Evolutionary conservation across 2,797 vertebrate species (phyloP), one percentile per base, ranked within the genome.

Genomic region (Hipposideros larvatus): DNA sequence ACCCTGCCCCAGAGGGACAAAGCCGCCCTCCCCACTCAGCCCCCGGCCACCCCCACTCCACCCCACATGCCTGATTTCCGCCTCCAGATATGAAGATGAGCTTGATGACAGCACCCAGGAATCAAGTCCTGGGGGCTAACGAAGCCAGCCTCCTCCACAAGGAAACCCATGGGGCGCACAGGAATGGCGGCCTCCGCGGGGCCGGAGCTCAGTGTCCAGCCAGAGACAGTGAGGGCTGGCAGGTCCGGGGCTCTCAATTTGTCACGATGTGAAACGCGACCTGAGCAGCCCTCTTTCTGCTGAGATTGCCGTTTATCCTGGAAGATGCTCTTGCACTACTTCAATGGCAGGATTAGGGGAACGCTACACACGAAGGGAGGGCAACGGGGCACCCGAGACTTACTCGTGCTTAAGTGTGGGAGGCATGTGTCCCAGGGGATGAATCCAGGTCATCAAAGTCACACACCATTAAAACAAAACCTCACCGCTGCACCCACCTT

Each of bases 381-480:
- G 85, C 82, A 57, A 78, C 91, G 14, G 97, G 97, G 95, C 95
- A 97, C 73, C 77, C 28, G 70, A 85, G 91, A 79, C 48, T 78
- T 77, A 96, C 97, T 85, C 91, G 92, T 96, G 97, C 97, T 97
- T 95, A 98, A 92, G 80, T n/a, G 79, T 43, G 19, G 88, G 88
- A 92, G 41, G 66, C 68, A 14, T 7, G 0, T 4, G 1, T 75
- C 24, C 59, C 85, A 80, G 84, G 70, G 18, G 75, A 80, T 48
- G 90, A 77, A 74, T 90, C 87, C 91, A 89, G 89, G 90, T 74
- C 74, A 97, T 93, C 93, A 96, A 66, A 94, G 96, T 31, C 53
- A 21, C 37, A 74, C 5, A 61, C 46, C 71, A 28, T 94, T 59
- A 83, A 95, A 94, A 75, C 87, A 70, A 83, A 79, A 14, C 15